phyloP scores from a whole-genome alignment of 2,888 invertebrate genomes.

The Eupsilia transversa region DNA sequence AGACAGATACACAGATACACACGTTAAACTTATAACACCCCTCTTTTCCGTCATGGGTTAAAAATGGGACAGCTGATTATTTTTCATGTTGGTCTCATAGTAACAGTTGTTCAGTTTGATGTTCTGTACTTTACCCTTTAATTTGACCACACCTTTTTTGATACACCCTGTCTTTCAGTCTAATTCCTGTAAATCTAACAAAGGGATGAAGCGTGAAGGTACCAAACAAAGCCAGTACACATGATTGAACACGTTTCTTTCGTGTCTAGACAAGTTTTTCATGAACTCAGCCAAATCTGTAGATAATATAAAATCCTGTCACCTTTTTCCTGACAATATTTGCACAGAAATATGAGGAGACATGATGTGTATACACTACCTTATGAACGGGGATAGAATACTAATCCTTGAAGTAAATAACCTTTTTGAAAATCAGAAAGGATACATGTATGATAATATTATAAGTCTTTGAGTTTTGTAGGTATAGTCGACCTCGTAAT shows the following conservation, averaged over 20 bases:
- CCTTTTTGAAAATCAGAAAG: conserved; percentile 11
- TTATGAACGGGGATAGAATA: conserved; percentile 30
- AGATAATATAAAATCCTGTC: conserved; percentile 39
- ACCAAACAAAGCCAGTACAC: conserved; percentile 11
- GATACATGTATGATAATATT: background rate
- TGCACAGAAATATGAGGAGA: conserved; percentile 34
- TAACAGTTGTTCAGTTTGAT: too few relatives aligned
- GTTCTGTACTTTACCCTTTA: too few relatives aligned
- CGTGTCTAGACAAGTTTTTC: conserved; percentile 49
- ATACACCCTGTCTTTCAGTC: too few relatives aligned
- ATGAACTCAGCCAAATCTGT: conserved; percentile 27
- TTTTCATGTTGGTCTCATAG: too few relatives aligned
- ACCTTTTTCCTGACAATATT: conserved; percentile 35
- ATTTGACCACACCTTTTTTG: too few relatives aligned
- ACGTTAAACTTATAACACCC: too few relatives aligned
- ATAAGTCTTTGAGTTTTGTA: background rate
- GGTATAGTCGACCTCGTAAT: background rate
- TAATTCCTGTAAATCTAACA: background rate
- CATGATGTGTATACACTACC: conserved; percentile 16
- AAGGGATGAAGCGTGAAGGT: background rate
- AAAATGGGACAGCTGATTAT: too few relatives aligned
- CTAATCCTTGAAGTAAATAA: conserved; percentile 40
- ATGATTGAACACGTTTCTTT: conserved; percentile 30
- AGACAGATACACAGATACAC: too few relatives aligned
- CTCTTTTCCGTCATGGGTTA: too few relatives aligned